Percentiles rank a stretch among this genome's conserved stretches.
These are phyloP conservation scores for Erebia aethiops DNA, from an alignment of 2,888 invertebrate genomes.

Conservation along the genomic window DNA sequence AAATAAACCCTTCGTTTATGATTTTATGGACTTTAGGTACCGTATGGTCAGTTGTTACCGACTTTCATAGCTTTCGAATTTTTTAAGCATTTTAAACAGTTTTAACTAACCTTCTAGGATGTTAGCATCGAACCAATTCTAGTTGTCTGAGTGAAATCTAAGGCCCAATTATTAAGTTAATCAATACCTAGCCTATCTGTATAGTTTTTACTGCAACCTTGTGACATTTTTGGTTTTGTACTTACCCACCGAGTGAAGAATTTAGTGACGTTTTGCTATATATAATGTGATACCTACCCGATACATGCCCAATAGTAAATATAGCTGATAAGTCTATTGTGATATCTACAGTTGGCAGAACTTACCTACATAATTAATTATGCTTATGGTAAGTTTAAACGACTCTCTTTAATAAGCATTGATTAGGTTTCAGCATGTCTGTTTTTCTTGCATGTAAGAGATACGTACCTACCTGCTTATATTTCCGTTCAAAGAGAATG, in stretches of 20 bases:
- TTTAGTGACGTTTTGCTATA: no score
- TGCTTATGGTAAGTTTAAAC: no score
- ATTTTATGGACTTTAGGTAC: slow-evolving; percentile 37
- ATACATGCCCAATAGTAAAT: no score
- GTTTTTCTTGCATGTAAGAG: no score
- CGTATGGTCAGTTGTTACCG: slow-evolving; percentile 25
- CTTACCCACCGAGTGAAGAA: background rate
- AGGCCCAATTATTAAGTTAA: background rate
- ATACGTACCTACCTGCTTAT: no score
- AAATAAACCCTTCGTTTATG: slow-evolving; percentile 49
- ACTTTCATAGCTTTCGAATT: slow-evolving; percentile 27
- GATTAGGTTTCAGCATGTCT: no score
- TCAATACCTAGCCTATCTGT: background rate
- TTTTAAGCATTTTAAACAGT: slow-evolving; percentile 20
- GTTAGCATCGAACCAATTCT: slow-evolving; percentile 8
- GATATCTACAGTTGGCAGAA: no score
- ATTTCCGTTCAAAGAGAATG: no score
- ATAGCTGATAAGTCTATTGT: no score
- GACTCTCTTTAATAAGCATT: no score
- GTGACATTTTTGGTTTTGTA: background rate
- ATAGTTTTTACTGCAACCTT: background rate
- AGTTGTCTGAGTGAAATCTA: background rate
- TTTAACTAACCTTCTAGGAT: slow-evolving; percentile 19
- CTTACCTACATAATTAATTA: no score
- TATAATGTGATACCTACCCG: no score